Percentiles rank a stretch among this genome's conserved stretches.
phyloP scores from a whole-genome alignment of 2,797 vertebrate species.

The Champsocephalus gunnari region DNA sequence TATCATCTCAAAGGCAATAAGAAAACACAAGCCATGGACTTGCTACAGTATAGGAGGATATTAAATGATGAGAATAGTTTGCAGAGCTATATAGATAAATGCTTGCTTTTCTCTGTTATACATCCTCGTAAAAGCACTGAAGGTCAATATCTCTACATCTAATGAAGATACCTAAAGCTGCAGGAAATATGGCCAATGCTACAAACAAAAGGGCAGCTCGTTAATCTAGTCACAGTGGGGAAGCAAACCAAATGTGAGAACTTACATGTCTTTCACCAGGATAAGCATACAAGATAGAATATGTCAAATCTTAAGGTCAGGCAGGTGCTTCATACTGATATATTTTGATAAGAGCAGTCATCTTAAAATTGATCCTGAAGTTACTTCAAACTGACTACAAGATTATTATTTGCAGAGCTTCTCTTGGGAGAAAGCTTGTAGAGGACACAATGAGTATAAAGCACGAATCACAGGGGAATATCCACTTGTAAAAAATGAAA shows the following conservation, averaged over 20 bases:
- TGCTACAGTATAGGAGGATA: constrained; percentile 43
- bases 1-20: not conserved
- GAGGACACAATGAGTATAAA: constrained; percentile 19
- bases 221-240: constrained; percentile 86
- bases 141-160: constrained; percentile 88
- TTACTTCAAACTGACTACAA: constrained; percentile 54
- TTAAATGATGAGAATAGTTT: constrained; percentile 79
- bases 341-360: constrained; percentile 67
- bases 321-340: constrained; percentile 69
- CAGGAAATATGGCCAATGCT: constrained; percentile 85
- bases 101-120: constrained; percentile 84
- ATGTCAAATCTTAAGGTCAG: constrained; percentile 77
- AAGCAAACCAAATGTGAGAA: constrained; percentile 75
- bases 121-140: constrained; percentile 86
- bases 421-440: constrained; percentile 6
- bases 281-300: constrained; percentile 76
- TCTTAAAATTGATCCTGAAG: constrained; percentile 63
- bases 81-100: constrained; percentile 84
- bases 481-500: constrained; percentile 17
- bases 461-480: constrained; percentile 19
- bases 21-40: constrained; percentile 20
- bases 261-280: constrained; percentile 78
- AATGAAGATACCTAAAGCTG: constrained; percentile 86
- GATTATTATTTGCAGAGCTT: constrained; percentile 55
- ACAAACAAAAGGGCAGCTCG: constrained; percentile 87